Percentiles rank a stretch among this genome's conserved stretches.
Evolutionary conservation across 2,797 vertebrate species (phyloP).

Genomic region (Enoplosus armatus): DNA sequence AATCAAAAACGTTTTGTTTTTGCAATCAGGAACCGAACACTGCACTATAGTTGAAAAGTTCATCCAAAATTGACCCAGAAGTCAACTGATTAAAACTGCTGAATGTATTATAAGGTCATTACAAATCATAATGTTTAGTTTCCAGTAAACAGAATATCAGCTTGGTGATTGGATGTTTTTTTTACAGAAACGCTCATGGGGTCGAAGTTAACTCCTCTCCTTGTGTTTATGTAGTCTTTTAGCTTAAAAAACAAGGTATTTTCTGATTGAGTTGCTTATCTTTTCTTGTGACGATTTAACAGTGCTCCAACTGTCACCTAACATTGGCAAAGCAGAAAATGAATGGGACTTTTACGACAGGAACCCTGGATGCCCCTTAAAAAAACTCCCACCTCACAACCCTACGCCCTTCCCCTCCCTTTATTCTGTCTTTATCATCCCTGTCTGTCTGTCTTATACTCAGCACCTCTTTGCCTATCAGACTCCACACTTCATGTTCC

Average conservation of each 20-base stretch:
- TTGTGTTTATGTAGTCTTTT: neutral
- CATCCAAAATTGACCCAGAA: neutral
- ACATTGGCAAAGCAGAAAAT: neutral
- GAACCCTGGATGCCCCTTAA: too few species aligned
- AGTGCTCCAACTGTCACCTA: neutral
- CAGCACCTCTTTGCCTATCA: neutral
- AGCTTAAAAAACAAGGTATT: neutral
- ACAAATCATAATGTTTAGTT: neutral
- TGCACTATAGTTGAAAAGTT: neutral
- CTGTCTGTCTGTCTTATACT: neutral
- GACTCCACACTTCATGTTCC: neutral
- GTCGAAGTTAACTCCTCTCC: neutral
- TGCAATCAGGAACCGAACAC: neutral
- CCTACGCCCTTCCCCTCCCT: neutral
- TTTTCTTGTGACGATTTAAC: slow-evolving; percentile 4
- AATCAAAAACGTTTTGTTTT: neutral
- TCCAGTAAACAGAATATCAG: neutral
- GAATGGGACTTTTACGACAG: neutral
- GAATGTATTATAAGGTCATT: neutral
- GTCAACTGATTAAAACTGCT: neutral
- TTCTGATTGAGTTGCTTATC: neutral
- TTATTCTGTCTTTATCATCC: neutral
- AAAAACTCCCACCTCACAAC: slow-evolving; percentile 3
- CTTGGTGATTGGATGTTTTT: neutral
- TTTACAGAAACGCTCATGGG: neutral